Evolutionary conservation across 2,888 invertebrate genomes (phyloP).

Genomic region (Orgyia antiqua): DNA sequence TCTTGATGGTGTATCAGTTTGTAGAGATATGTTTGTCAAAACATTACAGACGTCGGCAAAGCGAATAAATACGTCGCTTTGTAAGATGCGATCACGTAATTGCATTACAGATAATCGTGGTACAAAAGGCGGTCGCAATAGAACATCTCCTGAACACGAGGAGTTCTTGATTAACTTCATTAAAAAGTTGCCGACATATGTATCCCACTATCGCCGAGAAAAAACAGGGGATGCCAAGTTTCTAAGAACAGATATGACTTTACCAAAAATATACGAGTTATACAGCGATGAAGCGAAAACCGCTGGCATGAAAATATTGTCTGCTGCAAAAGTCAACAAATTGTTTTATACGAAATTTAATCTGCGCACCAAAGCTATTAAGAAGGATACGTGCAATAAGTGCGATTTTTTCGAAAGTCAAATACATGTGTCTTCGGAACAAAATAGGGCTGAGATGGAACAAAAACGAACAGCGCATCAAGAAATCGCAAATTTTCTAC

Average conservation of each 20-base stretch:
- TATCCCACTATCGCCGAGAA: slow-evolving; percentile 9
- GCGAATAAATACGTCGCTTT: slow-evolving; percentile 6
- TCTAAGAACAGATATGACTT: slow-evolving; percentile 11
- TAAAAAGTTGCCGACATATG: slow-evolving; percentile 9
- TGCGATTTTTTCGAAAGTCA: slow-evolving; percentile 7
- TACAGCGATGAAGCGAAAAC: slow-evolving; percentile 5
- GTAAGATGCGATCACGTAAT: slow-evolving; percentile 7
- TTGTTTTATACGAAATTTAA: slow-evolving; percentile 7
- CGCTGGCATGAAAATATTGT: slow-evolving; percentile 3
- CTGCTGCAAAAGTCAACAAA: slow-evolving; percentile 7
- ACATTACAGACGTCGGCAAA: slow-evolving; percentile 9
- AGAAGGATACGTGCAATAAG: slow-evolving; percentile 12
- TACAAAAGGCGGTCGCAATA: slow-evolving; percentile 8
- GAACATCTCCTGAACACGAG: slow-evolving; percentile 8
- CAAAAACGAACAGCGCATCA: slow-evolving; percentile 7
- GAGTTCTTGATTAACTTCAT: slow-evolving; percentile 9
- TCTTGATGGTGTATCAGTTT: slow-evolving; percentile 7
- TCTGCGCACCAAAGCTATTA: slow-evolving; percentile 11
- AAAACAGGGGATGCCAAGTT: slow-evolving; percentile 5
- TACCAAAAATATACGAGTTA: slow-evolving; percentile 9
- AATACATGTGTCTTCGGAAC: slow-evolving; percentile 5
- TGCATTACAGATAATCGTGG: slow-evolving; percentile 8
- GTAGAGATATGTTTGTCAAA: slow-evolving; percentile 8
- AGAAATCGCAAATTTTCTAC: slow-evolving; percentile 6
- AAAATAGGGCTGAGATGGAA: slow-evolving; percentile 5